Evolutionary conservation across 2,888 invertebrate species (phyloP), one percentile per base, ranked within the genome.

Genomic region (Candidula unifasciata): DNA sequence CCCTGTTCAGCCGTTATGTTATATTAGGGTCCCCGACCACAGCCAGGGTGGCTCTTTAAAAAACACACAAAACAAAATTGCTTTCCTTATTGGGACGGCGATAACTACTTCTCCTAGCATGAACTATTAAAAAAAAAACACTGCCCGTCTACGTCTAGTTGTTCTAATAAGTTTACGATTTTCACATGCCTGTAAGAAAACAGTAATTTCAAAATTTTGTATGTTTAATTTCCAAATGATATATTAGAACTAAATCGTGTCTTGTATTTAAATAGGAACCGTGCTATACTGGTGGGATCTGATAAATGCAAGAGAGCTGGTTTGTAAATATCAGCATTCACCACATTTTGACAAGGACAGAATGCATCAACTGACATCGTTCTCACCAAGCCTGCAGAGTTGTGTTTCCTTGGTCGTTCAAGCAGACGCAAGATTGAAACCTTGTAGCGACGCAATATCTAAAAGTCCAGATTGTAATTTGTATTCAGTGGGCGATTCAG

Each of bases 241-340:
- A 60, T 60, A 21, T n/a, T 60, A n/a, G 21, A 60, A 16, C 60
- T 24, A 2, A 24, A 24, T 60, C 21, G 21, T 24, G 21, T 60
- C 21, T 24, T 3, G 21, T 60, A 21, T 60, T 30, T 82, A 13
- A 30, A 37, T 68, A 82, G 82, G 60, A 5, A 52, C 66, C 10
- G 66, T 18, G 24, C 64, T 84, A 24, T 84, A 66, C 37, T 66
- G 21, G 21, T 84, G 84, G 84, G 74, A 84, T 35, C 30, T 84
- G 73, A 73, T 84, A 27, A 80, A 84, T 54, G 66, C n/a, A 8
- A 60, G 44, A 35, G 84, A 84, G 74, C 74, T 79, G n/a, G 27
- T 3, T 1, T 64, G 76, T 27, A 44, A 77, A 27, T 68, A 37
- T 13, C 18, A 35, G 8, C 44, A 82, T 54, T 21, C 71, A 8